Evolutionary conservation across 1,140 invertebrate genomes (phyloP).

Genomic region (Elysia chlorotica): DNA sequence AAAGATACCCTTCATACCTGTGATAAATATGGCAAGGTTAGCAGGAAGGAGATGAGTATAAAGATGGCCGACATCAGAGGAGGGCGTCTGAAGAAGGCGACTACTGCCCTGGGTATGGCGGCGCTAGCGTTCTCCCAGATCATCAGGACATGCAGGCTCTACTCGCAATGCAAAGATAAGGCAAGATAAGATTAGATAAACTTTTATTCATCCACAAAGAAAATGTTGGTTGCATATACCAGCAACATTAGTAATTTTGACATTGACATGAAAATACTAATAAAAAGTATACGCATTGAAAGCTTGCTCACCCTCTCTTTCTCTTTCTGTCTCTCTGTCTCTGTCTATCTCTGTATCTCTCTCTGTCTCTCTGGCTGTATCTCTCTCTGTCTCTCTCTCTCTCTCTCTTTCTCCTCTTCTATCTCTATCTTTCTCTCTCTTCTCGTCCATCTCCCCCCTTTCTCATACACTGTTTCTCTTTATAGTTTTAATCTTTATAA

Average conservation of each 20-base stretch:
- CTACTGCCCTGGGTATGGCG: constrained; percentile 28
- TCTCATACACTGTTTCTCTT: neutral
- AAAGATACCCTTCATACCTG: no score
- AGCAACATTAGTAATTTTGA: no score
- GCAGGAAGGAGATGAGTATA: constrained; percentile 36
- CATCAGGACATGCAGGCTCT: constrained; percentile 36
- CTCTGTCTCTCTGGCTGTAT: neutral
- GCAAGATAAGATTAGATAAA: neutral
- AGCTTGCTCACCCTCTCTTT: no score
- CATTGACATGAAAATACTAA: no score
- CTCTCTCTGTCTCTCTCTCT: neutral
- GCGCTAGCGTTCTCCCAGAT: constrained; percentile 39
- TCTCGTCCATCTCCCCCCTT: neutral
- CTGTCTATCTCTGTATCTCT: neutral
- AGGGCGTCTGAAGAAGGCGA: constrained; percentile 32
- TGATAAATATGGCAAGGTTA: constrained; percentile 27
- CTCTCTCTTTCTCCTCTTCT: neutral
- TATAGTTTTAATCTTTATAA: no score
- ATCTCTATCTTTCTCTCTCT: neutral
- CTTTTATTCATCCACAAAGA: neutral
- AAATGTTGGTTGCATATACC: no score
- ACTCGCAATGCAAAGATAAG: neutral
- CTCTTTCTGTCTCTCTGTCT: no score
- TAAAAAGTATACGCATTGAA: no score
- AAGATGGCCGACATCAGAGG: constrained; percentile 31